Conservation (phyloP, 2,888 invertebrate species). For the Colletes collaris region DNA sequence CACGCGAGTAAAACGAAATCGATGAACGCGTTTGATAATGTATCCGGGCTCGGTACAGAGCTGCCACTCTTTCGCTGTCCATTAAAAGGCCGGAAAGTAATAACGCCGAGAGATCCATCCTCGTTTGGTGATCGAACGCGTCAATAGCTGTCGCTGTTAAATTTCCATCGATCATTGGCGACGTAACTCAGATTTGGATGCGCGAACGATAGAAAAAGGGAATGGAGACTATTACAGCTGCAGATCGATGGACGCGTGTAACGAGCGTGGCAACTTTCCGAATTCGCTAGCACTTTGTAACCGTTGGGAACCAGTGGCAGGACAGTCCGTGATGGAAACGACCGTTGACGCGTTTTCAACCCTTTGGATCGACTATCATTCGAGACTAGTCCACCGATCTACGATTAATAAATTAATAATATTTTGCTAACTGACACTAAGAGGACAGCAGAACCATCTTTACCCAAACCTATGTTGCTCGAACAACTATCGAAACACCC, state of each 20-base stretch:
- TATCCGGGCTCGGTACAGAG: neutral
- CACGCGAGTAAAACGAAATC: conserved; percentile 41
- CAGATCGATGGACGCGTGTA: neutral
- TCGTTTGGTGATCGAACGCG: neutral
- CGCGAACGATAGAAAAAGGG: neutral
- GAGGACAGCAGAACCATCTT: too few relatives aligned
- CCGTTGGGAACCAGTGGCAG: too few relatives aligned
- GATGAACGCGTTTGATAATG: conserved; percentile 19
- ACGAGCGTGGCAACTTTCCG: conserved; percentile 11
- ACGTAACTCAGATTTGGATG: neutral
- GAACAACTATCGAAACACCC: too few relatives aligned
- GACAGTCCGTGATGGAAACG: neutral
- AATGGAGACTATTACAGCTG: neutral
- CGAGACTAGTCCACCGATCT: too few relatives aligned
- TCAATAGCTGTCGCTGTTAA: neutral
- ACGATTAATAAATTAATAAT: too few relatives aligned
- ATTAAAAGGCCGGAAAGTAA: neutral
- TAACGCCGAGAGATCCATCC: neutral
- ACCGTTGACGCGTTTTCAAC: too few relatives aligned
- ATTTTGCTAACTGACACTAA: too few relatives aligned
- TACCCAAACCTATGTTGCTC: too few relatives aligned
- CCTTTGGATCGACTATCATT: too few relatives aligned
- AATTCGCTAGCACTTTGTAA: neutral
- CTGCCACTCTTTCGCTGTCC: conserved; percentile 7
- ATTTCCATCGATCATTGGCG: conserved; percentile 3